phyloP scores from a whole-genome alignment of 2,113 vertebrate genomes.

The Calyptomena viridis region DNA sequence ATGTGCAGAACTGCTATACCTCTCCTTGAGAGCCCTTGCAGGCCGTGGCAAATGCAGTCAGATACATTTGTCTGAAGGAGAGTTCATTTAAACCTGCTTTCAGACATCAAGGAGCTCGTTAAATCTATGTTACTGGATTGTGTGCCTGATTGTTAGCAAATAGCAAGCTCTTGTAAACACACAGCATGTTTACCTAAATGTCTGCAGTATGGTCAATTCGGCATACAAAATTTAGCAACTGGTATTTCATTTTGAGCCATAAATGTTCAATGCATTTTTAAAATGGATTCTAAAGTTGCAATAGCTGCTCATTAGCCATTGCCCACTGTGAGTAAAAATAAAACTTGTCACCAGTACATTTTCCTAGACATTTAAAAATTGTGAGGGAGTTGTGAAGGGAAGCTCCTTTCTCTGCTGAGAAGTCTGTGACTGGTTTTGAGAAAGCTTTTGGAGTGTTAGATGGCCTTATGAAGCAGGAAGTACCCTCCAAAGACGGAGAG shows the following conservation, averaged over 20 bases:
- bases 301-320: constrained; percentile 10
- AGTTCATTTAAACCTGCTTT: background rate
- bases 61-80: background rate
- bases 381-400: background rate
- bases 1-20: background rate
- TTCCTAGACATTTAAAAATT: background rate
- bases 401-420: background rate
- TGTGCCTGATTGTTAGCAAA: background rate
- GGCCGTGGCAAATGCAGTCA: background rate
- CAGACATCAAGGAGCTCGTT: background rate
- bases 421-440: background rate
- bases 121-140: background rate
- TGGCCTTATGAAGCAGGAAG: background rate
- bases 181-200: background rate
- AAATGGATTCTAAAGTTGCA: background rate
- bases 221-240: background rate
- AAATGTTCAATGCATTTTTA: background rate
- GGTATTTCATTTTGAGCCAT: background rate
- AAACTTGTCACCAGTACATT: background rate
- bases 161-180: background rate
- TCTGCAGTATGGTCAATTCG: background rate
- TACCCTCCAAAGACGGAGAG: background rate
- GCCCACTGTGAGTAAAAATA: background rate
- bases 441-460: background rate
- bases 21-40: background rate